Evolutionary conservation across 2,888 invertebrate genomes (phyloP), one percentile per base, ranked within the genome.

Genomic region (Cheilosia grossa): DNA sequence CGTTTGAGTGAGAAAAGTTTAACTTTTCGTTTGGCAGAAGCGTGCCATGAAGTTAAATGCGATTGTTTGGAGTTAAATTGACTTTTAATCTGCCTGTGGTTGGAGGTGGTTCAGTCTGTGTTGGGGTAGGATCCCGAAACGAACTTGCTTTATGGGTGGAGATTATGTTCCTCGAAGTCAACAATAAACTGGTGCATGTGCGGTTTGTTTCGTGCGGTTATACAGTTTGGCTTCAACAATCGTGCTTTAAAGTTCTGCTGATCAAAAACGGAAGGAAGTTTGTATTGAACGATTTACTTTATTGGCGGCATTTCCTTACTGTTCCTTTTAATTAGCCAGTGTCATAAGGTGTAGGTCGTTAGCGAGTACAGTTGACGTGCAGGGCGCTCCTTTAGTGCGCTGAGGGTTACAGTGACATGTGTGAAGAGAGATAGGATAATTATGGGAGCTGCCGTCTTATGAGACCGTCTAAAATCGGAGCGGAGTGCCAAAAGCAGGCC

Each of bases 51-150:
- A 80, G 66, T 80, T 85, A 72, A 70, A 85, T 85, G 64, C 53
- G 75, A 70, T 80, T 85, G 80, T 72, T 85, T 80, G 70, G 66
- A 85, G 74, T 80, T 80, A 80, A 75, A 85, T 80, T 75, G 80
- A 53, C 75, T 85, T 85, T 85, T 80, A 80, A 80, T 85, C 59
- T 69, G 69, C 24, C 54, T 56, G 37, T 33, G 19, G 54, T 33
- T 56, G 37, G 40, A 9, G 37, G 10, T 17, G n/a, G 24, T n/a
- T 2, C 0, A 9, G 30, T 9, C 0, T 30, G 30, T 30, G 15
- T 6, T 33, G 7, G 42, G 2, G 19, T 13, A 40, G 30, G 27
- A 10, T 30, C 13, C 33, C 51, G 40, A 58, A 49, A 58, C 27
- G 44, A 64, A 66, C 66, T 49, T 37, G 37, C 21, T 66, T 49